phyloP scores from a whole-genome alignment of 2,888 invertebrate species.

The Drosophila neonasuta region DNA sequence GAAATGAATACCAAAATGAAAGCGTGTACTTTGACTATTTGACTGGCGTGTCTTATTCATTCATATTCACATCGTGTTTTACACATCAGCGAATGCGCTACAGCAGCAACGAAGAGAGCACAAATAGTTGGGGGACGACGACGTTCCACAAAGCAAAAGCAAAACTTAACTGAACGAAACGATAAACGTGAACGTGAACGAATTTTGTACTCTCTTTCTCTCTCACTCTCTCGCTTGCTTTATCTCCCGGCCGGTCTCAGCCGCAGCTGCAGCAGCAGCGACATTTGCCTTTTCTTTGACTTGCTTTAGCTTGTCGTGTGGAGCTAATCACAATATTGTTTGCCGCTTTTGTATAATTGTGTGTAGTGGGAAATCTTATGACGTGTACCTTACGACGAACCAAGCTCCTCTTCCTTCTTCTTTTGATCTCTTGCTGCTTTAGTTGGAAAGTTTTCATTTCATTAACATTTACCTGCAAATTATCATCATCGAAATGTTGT shows the following conservation, averaged over 20 bases:
- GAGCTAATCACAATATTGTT: conserved; percentile 50
- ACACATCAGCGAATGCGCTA: conserved; percentile 48
- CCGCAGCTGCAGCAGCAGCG: background rate
- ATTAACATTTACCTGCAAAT: conserved; percentile 63
- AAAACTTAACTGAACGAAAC: conserved; percentile 36
- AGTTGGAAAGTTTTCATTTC: conserved; percentile 32
- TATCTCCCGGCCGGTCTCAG: conserved; percentile 54
- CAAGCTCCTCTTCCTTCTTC: background rate
- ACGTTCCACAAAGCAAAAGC: conserved; percentile 27
- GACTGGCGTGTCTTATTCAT: conserved; percentile 70
- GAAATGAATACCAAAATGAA: conserved; percentile 46
- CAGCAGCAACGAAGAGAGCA: conserved; percentile 23
- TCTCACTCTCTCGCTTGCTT: background rate
- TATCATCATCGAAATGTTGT: conserved; percentile 21
- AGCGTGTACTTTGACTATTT: conserved; percentile 70
- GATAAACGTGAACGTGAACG: conserved; percentile 5
- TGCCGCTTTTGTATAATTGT: conserved; percentile 19
- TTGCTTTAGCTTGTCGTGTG: conserved; percentile 20
- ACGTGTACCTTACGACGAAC: conserved; percentile 51
- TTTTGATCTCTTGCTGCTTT: no score
- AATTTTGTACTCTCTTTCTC: conserved; percentile 11
- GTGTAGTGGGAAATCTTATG: conserved; percentile 47
- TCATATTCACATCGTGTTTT: conserved; percentile 70
- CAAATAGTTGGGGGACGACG: conserved; percentile 1
- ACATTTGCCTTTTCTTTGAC: conserved; percentile 5